Base-by-base conservation (phyloP, 2,888 invertebrate genomes). In the Tetheella fluctuosa region DNA sequence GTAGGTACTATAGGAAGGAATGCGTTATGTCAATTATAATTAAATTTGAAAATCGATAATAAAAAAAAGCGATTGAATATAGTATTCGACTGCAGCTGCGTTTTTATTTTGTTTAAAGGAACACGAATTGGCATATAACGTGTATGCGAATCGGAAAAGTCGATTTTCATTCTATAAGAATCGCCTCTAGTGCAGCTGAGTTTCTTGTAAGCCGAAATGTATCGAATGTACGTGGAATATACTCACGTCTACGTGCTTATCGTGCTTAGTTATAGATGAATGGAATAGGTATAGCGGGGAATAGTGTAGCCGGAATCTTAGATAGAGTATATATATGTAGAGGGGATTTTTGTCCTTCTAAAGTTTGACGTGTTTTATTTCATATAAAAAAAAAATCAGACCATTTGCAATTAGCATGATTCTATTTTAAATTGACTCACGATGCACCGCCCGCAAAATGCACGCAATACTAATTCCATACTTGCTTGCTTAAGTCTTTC, bases 101-200 rank as follows among this genome's bases (percentile, higher is more conserved):
- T 77, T 76, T 73, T 62, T 71, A n/a, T n/a, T 63, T 4, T 68
- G 67, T 60, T 64, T 64, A 48, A 63, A 62, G 58, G 61, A 62
- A 76, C 62, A 67, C 61, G 72, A 76, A 74, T 79, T 65, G 71
- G 63, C 69, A 66, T 71, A 72, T 74, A 71, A 69, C 63, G 55
- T 60, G 58, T 53, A 65, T 61, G 55, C 66, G 67, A 68, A 70
- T 67, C 59, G 63, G 60, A 60, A 72, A 76, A 77, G 71, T 72
- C 75, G 69, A 80, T 79, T 79, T 81, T 79, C 74, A 71, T 68
- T 68, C 65, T 42, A 61, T 60, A 67, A 63, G 58, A 64, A 59
- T 63, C 64, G 63, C 64, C 59, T 65, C 59, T 60, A 59, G 58
- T 76, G 71, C 74, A 74, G 58, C 64, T 63, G 65, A 71, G 68